Base-by-base conservation (phyloP, 2,888 invertebrate genomes). In the Tetragnatha montana region DNA sequence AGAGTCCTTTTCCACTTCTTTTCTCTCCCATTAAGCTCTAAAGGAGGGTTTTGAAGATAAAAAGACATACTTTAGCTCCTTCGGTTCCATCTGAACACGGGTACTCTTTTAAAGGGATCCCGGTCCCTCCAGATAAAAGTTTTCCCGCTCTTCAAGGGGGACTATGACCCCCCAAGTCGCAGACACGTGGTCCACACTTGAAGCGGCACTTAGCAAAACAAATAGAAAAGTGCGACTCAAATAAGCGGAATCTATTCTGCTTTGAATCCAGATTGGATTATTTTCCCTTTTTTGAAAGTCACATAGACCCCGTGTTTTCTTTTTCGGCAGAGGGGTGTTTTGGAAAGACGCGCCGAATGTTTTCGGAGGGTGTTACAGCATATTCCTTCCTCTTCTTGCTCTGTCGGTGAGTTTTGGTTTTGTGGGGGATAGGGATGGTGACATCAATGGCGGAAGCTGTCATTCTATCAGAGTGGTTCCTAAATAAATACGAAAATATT, bases 141-240 rank as follows among this genome's bases (percentile, higher is more conserved):
- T 35, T 68, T 22, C 50, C 49, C 49, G 17, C 22, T 60, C 47
- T 8, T 71, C 76, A 49, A 60, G 50, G 49, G 85, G 35, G 49
- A 47, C 14, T 35, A 12, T 89, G 89, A 85, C 89, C 89, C 85
- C 89, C 89, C 89, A 89, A 76, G 81, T 76, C 50, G 89, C 71
- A 49, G 89, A 84, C 84, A 81, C 88, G 81, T 85, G 85, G 89
- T 89, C 50, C 21, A 71, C 85, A 89, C 85, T 85, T 85, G 85
- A n/a, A 35, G 47, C 8, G 73, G 49, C 14, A n/a, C 81, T 85
- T 89, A 70, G 51, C 69, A 75, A 89, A 89, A 89, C 89, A 89
- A 89, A 89, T 81, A 85, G 71, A 85, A 51, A 60, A n/a, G 19
- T 14, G 8, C 19, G 85, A 76, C 81, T 89, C 85, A 89, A 89